Percentiles rank a stretch among this genome's conserved stretches.
These are phyloP conservation scores for Chionoecetes opilio DNA, from an alignment of 1,140 invertebrate species.

Conservation along the genomic window DNA sequence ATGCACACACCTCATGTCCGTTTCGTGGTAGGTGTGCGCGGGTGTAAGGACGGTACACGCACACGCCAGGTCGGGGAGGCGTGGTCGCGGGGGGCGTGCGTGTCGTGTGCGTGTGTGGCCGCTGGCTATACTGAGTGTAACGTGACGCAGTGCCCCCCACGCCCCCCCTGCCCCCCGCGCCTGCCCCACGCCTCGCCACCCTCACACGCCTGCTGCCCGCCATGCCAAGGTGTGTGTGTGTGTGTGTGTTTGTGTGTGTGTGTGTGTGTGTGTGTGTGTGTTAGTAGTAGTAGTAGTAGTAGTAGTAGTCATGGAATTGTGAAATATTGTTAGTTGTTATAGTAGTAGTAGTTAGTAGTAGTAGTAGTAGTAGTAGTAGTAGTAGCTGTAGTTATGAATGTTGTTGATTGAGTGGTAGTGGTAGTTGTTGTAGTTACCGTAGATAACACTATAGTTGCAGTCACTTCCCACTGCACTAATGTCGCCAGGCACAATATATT, in stretches of 20 bases:
- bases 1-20: too few relatives aligned
- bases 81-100: conserved; percentile 60
- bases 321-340: not conserved
- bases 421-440: too few relatives aligned
- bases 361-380: too few relatives aligned
- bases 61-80: conserved; percentile 81
- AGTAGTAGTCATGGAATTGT: not conserved
- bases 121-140: conserved; percentile 65
- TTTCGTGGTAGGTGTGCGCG: not conserved
- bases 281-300: not conserved
- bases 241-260: not conserved
- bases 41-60: conserved; percentile 81
- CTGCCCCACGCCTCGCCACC: not conserved
- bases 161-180: not conserved
- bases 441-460: too few relatives aligned
- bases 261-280: not conserved
- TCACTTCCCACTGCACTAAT: too few relatives aligned
- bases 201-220: conserved; percentile 37
- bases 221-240: conserved; percentile 28
- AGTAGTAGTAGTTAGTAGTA: not conserved
- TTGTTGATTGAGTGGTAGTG: too few relatives aligned
- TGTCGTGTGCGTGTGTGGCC: conserved; percentile 60
- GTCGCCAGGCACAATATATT: too few relatives aligned
- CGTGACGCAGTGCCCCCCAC: conserved; percentile 58
- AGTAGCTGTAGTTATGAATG: too few relatives aligned